Evolutionary conservation across 2,797 vertebrate species (phyloP), one percentile per base, ranked within the genome.

Genomic region (Oophaga sylvatica): DNA sequence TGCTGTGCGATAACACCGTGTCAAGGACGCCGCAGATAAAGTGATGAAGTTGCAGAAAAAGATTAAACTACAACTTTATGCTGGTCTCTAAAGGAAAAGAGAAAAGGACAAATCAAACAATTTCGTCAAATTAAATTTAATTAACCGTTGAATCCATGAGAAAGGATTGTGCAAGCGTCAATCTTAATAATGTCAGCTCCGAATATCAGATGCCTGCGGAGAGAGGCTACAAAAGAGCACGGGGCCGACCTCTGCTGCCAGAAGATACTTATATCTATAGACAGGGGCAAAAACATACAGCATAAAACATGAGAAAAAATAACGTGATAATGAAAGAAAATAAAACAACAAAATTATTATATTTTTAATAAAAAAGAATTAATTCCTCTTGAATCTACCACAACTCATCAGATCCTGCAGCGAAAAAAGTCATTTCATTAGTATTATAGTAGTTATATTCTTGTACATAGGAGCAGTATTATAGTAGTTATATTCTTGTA

Each of bases 111-210:
- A 88, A 88, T 84, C 81, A 84, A 73, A 84, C 81, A 19, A 11
- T 84, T 79, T 73, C 35, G 81, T 84, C 75, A 88, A 84, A 84
- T 80, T 56, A 84, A 88, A 88, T 84, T 79, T 88, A 88, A 88
- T 88, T 88, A 88, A 80, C 63, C 65, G 71, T 75, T 71, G 79
- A 81, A 57, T 31, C 26, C 2, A 62, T 65, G 48, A 65, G 65
- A 48, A 62, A 73, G 35, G 56, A 84, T 48, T 22, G 35, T 80
- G 63, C 60, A 63, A 20, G 13, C 19, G 76, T 84, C 87, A 84
- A 63, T 67, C 15, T 68, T 20, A 56, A 84, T 84, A 79, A 73
- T 67, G 48, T 62, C 65, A 84, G 35, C 41, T 59, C 17, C 45
- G 15, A 77, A 35, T 76, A 67, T 75, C 0, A 60, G 19, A 63